Conservation (phyloP, 2,113 vertebrate species). For the Paramormyrops kingsleyae region DNA sequence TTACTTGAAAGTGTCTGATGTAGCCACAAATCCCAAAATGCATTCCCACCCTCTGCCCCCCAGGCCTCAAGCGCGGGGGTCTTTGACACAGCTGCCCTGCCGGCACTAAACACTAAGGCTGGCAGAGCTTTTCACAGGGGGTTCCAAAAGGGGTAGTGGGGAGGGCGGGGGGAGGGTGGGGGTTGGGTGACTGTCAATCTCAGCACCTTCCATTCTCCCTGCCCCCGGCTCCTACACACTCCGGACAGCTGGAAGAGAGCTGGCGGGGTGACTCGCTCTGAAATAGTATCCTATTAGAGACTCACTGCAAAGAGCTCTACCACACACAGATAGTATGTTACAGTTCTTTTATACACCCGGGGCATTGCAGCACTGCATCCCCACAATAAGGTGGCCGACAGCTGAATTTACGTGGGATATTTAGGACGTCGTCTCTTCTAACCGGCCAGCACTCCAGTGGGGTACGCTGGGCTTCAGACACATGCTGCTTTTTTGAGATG, state of each 20-base stretch:
- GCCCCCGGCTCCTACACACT: background rate
- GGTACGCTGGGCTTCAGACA: background rate
- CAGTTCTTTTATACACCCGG: background rate
- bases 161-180: no score
- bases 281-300: background rate
- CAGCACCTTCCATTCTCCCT: background rate
- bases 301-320: background rate
- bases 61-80: background rate
- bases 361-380: background rate
- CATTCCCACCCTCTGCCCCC: background rate
- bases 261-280: background rate
- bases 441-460: background rate
- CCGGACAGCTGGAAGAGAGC: background rate
- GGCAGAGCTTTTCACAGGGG: background rate
- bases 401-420: background rate
- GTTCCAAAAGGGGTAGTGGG: background rate
- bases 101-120: background rate
- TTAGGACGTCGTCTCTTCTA: background rate
- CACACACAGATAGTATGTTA: conserved; percentile 6
- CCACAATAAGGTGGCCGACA: background rate
- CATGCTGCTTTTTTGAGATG: background rate
- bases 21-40: background rate
- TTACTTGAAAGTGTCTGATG: background rate
- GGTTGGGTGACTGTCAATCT: background rate
- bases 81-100: background rate